These are phyloP conservation scores for Megaptera novaeangliae DNA, from an alignment of 2,113 vertebrate species.

Conservation along the genomic window DNA sequence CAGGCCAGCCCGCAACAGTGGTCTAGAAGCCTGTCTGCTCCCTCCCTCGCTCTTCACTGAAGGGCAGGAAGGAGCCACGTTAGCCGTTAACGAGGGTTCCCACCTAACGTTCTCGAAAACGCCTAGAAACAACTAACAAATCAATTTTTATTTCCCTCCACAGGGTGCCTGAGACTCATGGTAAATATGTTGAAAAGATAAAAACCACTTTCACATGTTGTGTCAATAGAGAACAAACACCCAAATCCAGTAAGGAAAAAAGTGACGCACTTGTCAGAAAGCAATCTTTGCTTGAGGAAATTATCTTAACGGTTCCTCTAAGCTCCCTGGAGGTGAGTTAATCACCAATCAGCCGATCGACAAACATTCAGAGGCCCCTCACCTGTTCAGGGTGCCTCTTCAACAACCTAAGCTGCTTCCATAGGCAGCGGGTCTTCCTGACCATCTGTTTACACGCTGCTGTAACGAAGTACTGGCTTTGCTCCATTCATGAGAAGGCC, in stretches of 20 bases:
- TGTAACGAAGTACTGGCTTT: rapidly evolving
- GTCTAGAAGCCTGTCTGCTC: neutral
- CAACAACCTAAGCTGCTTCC: neutral
- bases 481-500: neutral
- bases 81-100: neutral
- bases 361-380: neutral
- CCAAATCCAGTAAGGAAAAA: neutral
- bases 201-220: neutral
- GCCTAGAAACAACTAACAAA: neutral
- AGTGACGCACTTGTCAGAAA: rapidly evolving
- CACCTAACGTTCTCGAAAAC: neutral
- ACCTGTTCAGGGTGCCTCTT: neutral
- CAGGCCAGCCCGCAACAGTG: rapidly evolving
- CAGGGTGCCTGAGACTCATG: neutral
- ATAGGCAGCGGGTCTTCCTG: rapidly evolving
- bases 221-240: neutral
- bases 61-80: neutral
- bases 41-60: neutral
- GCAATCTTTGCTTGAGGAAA: rapidly evolving
- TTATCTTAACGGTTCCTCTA: rapidly evolving
- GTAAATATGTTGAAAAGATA: neutral
- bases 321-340: neutral
- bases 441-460: rapidly evolving
- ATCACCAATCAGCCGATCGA: rapidly evolving
- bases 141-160: neutral